These are phyloP conservation scores for Pollenia angustigena DNA, from an alignment of 2,888 invertebrate genomes.

Conservation along the genomic window DNA sequence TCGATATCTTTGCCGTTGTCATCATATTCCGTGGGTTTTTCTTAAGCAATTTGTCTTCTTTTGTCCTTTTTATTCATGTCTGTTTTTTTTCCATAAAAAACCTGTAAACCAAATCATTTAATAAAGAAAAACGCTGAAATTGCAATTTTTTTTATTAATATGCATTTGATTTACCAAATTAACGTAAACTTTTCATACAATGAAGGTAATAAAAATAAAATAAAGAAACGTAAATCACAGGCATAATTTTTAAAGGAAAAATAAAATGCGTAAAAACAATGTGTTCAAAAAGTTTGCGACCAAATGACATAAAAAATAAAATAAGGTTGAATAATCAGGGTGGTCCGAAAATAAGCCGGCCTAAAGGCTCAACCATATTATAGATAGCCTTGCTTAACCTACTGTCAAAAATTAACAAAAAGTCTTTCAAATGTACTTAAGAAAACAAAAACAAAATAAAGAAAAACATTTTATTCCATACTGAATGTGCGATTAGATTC, in stretches of 20 bases:
- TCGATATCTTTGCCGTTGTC: too few relatives aligned
- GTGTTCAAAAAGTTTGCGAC: neutral
- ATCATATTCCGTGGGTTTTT: too few relatives aligned
- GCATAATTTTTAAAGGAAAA: neutral
- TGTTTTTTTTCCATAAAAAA: neutral
- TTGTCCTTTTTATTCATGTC: neutral
- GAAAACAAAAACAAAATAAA: too few relatives aligned
- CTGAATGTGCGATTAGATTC: too few relatives aligned
- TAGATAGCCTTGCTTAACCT: too few relatives aligned
- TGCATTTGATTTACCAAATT: constrained; percentile 52
- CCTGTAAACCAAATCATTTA: constrained; percentile 1
- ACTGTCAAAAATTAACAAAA: too few relatives aligned
- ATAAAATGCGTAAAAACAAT: neutral
- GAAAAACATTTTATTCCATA: too few relatives aligned
- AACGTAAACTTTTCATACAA: constrained; percentile 43
- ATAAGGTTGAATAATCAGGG: too few relatives aligned
- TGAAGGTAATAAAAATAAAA: constrained; percentile 32
- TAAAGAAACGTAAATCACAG: constrained; percentile 17
- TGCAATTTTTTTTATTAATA: constrained; percentile 15
- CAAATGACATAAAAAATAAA: neutral
- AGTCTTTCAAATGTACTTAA: too few relatives aligned
- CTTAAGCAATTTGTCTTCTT: too few relatives aligned
- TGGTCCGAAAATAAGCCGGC: too few relatives aligned
- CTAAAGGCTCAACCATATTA: too few relatives aligned
- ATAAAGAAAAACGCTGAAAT: constrained; percentile 10